A percentile compares a stretch with the other conserved stretches of the same genome.
These are phyloP conservation scores for Lithobates sylvaticus DNA, from an alignment of 2,797 vertebrate genomes.

Conservation along the genomic window DNA sequence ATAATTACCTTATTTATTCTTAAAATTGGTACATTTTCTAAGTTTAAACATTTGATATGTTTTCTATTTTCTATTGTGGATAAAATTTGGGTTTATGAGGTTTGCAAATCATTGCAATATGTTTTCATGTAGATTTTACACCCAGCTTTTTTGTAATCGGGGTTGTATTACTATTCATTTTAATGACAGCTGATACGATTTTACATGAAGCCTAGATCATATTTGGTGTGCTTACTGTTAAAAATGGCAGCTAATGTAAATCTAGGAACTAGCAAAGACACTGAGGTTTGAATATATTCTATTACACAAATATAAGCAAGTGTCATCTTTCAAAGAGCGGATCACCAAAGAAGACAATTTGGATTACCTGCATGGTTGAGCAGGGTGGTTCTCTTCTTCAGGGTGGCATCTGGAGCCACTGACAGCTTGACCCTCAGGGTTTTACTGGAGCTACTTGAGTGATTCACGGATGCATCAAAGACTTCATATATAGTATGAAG, in stretches of 20 bases:
- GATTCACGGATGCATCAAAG: conserved; percentile 96
- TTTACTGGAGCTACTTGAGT: conserved; percentile 95
- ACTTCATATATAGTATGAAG: conserved; percentile 99
- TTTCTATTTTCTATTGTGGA: too few relatives aligned
- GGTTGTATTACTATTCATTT: not conserved
- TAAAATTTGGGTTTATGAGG: too few relatives aligned
- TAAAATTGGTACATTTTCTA: too few relatives aligned
- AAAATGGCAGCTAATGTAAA: not conserved
- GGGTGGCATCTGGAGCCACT: conserved; percentile 91
- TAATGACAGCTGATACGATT: not conserved
- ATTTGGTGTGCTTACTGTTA: not conserved
- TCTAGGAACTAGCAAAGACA: not conserved
- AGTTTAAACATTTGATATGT: too few relatives aligned
- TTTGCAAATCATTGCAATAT: too few relatives aligned
- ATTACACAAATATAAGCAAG: not conserved
- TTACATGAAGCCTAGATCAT: not conserved
- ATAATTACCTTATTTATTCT: too few relatives aligned
- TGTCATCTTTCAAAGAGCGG: not conserved
- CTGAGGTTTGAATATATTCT: not conserved
- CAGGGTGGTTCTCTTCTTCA: conserved; percentile 85
- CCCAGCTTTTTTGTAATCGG: too few relatives aligned
- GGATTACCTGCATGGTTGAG: conserved; percentile 84
- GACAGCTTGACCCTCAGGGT: conserved; percentile 95
- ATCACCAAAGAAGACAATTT: not conserved
- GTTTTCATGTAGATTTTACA: too few relatives aligned